Evolutionary conservation across 2,797 vertebrate genomes (phyloP), one percentile per base, ranked within the genome.

Genomic region (Sebastes oblongus): DNA sequence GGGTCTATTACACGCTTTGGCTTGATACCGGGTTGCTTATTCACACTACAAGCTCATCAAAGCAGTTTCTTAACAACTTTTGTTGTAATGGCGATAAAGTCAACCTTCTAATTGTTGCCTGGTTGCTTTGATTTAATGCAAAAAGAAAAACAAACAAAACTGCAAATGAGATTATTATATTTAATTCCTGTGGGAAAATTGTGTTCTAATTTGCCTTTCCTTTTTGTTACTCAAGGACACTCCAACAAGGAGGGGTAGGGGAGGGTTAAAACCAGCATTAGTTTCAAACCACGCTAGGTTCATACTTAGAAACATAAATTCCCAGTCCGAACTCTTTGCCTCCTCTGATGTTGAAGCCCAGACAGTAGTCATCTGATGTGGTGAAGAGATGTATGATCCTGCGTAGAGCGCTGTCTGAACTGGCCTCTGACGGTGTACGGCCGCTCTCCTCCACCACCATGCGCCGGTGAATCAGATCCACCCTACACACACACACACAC

Each of bases 301-400:
- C 96, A 2, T 97, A 99, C 98, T 97, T 99, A 81, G 98, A 99
- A 72, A 99, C 98, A 0, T 98, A 99, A 86, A 99, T 99, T 80
- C 98, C 98, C n/a, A 99, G 96, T 87, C 97, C 97, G 0, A 99
- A 99, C 92, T 99, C 98, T 94, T 96, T 97, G 70, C 98, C 98
- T 0, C 98, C 98, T 0, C 98, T 96, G 93, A 99, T 99, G 94
- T 99, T 99, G 94, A 99, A 99, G 79, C 98, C 98, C 88, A 99
- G 94, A 88, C 97, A 99, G 94, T 97, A 97, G 92, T 99, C 98
- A 0, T 99, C 98, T 0, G 98, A 99, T 18, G 98, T 99, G 55
- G 98, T 98, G 89, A 98, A 99, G 60, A 99, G 97, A 83, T 99
- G 98, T 16, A 99, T 92, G 0, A 98, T 99, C 80, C 97, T 96